Conservation (phyloP, 2,113 vertebrate genomes). For the Apeltes quadracus region DNA sequence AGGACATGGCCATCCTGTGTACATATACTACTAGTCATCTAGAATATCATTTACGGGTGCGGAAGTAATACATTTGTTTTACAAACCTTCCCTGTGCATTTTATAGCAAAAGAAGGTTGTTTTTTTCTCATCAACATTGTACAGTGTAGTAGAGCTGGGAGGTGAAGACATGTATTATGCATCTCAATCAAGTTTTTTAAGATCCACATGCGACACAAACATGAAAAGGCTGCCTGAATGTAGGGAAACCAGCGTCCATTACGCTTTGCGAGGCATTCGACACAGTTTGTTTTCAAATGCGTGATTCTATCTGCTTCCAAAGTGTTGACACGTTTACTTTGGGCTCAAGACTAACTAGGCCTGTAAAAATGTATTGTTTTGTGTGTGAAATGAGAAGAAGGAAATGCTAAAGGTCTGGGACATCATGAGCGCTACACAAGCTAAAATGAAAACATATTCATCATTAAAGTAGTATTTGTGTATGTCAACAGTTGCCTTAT, state of each 20-base stretch:
- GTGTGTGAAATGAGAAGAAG: no score
- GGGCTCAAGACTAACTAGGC: background rate
- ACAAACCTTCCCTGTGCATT: background rate
- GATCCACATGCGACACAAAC: background rate
- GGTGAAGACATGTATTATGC: background rate
- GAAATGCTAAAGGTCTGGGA: background rate
- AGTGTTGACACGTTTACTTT: background rate
- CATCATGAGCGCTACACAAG: background rate
- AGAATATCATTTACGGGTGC: background rate
- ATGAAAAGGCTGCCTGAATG: background rate
- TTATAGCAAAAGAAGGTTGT: background rate
- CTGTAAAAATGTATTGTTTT: background rate
- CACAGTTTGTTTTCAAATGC: background rate
- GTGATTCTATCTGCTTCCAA: background rate
- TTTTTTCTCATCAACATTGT: background rate
- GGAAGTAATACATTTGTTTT: background rate
- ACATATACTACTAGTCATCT: background rate
- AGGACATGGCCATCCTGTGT: background rate
- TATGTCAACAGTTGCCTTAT: background rate
- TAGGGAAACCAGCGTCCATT: background rate
- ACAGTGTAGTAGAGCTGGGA: no score
- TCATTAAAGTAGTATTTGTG: no score
- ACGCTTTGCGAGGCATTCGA: background rate
- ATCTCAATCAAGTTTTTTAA: conserved; percentile 1
- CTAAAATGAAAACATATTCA: background rate